Evolutionary conservation across 2,888 invertebrate species (phyloP), one percentile per base, ranked within the genome.

Genomic region (Spialia ferax): DNA sequence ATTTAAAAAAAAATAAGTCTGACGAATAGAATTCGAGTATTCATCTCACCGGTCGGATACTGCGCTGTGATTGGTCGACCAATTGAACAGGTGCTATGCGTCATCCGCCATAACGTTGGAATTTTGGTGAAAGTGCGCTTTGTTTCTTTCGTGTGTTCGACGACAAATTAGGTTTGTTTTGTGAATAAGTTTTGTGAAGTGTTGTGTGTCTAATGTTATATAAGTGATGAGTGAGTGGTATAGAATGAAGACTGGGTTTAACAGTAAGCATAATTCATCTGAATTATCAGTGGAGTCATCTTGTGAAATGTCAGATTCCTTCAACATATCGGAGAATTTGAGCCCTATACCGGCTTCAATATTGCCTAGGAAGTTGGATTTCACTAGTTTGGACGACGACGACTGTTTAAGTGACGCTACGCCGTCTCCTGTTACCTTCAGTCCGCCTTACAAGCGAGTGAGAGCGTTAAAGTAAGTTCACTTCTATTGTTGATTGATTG

Each of bases 251-350:
- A 82, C 83, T 62, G 87, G 86, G 71, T 86, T 82, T 74, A 85
- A 80, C 55, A 85, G 80, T 74, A 88, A 88, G 69, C 83, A 83
- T 73, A 86, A 92, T 84, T 93, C 94, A 69, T 94, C 95, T 70
- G 94, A 95, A 84, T 83, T 95, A 74, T 95, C 94, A 70, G 92
- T 91, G 76, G 95, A 95, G 88, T 94, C 91, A 75, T 95, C 95
- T 73, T 94, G 95, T 87, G 95, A 96, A 85, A 94, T 95, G 88
- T 95, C 95, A 81, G 95, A 95, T 81, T 88, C 92, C 26, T 95
- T 95, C 78, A 95, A 95, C 79, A 84, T 89, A 77, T 94, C 95
- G 74, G 94, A 93, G 68, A 95, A 94, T 85, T 87, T 94, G 73
- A 95, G 95, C 76, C 95, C 95, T 50, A 94, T 95, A 75, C 92